Conservation (phyloP, 2,888 invertebrate species). For the Theretra japonica region DNA sequence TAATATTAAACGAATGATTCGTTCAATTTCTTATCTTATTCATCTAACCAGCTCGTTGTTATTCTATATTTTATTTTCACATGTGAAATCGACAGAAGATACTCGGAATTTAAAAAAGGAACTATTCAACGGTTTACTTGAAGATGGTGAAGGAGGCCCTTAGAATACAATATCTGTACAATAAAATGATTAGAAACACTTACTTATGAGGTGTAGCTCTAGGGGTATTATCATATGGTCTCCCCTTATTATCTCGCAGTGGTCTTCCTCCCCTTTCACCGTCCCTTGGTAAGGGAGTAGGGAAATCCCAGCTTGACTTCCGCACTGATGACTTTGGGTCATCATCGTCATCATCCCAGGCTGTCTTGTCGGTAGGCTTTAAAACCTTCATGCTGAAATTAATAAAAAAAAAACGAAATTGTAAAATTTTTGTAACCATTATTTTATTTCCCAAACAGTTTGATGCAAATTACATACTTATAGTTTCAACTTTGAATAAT, state of each 20-base stretch:
- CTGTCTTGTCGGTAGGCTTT: conserved; percentile 86
- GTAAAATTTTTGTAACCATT: no score
- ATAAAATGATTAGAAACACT: conserved; percentile 41
- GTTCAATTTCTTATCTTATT: no score
- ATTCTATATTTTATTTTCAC: no score
- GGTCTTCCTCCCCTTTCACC: conserved; percentile 64
- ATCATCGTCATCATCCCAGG: conserved; percentile 93
- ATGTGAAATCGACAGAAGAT: no score
- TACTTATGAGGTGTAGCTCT: conserved; percentile 94
- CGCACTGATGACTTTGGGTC: conserved; percentile 86
- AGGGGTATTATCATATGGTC: conserved; percentile 88
- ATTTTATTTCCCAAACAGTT: not conserved
- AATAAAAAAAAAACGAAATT: no score
- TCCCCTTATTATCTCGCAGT: conserved; percentile 69
- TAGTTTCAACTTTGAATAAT: no score
- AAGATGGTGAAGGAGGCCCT: no score
- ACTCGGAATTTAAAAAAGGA: no score
- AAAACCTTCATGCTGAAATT: conserved; percentile 70
- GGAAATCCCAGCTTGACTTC: conserved; percentile 96
- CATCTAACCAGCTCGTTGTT: no score
- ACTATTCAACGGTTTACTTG: no score
- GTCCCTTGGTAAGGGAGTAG: conserved; percentile 89
- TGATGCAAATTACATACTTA: no score
- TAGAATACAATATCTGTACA: not conserved
- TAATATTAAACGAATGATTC: no score